A percentile compares a stretch with the other conserved stretches of the same genome.
Conservation (phyloP, 2,797 vertebrate species). For the Orestias chungarensis region DNA sequence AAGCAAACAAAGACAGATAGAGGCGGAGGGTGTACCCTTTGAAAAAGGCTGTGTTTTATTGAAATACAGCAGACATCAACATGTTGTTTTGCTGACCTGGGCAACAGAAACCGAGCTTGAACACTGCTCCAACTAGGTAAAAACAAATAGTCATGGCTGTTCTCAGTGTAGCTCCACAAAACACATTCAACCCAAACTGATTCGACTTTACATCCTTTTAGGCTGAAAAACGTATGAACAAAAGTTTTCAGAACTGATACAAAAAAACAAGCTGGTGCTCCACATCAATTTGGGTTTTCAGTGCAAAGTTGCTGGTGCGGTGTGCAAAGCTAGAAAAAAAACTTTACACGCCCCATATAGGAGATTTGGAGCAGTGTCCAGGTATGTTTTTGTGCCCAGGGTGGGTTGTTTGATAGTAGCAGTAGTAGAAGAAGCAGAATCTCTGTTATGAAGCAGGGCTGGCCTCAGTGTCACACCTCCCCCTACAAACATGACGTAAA, state of each 20-base stretch:
- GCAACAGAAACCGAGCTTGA: conserved; percentile 70
- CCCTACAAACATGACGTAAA: conserved; percentile 4
- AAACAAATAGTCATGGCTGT: conserved; percentile 47
- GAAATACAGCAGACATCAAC: conserved; percentile 88
- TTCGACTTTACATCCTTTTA: conserved; percentile 5
- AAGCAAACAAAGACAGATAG: conserved; percentile 17
- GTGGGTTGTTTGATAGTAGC: conserved; percentile 69
- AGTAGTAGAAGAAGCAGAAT: conserved; percentile 74
- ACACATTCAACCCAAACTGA: conserved; percentile 16
- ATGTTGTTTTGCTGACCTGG: conserved; percentile 82
- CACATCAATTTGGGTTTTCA: conserved; percentile 26
- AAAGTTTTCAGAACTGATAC: conserved; percentile 11
- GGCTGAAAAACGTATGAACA: not conserved
- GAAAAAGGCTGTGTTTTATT: conserved; percentile 82
- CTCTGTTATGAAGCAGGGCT: conserved; percentile 69
- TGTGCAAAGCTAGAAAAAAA: conserved; percentile 35
- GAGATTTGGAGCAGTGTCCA: conserved; percentile 34
- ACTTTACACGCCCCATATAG: conserved; percentile 24
- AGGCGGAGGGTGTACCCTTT: conserved; percentile 51
- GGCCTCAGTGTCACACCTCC: conserved; percentile 58
- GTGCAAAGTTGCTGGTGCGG: conserved; percentile 57
- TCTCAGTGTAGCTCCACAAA: conserved; percentile 25
- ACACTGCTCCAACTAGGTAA: conserved; percentile 34
- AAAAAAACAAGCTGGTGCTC: conserved; percentile 33
- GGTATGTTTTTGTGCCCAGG: conserved; percentile 53